Evolutionary conservation across 2,797 vertebrate species (phyloP).

Genomic region (Decapterus maruadsi): DNA sequence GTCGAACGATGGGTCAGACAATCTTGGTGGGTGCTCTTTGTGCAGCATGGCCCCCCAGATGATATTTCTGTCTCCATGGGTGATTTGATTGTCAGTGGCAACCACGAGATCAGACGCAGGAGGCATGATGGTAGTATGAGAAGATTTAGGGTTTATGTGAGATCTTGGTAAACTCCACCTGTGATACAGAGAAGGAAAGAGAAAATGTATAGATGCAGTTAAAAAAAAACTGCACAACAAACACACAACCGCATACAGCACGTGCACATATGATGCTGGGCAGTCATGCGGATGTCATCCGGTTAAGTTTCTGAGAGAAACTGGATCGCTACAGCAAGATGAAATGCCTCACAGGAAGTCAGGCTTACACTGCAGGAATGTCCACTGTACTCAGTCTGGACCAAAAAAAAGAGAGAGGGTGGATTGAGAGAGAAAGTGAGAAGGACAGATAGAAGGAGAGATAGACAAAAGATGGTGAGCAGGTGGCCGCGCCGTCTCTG

Average conservation of each 20-base stretch:
- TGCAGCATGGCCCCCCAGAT: constrained; percentile 66
- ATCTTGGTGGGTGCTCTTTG: constrained; percentile 60
- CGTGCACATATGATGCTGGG: constrained; percentile 10
- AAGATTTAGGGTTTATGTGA: constrained; percentile 51
- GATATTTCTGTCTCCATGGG: constrained; percentile 52
- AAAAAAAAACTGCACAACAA: background rate
- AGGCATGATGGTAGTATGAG: constrained; percentile 33
- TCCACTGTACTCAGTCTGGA: background rate
- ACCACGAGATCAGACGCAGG: constrained; percentile 42
- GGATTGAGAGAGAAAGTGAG: constrained; percentile 33
- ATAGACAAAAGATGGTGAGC: constrained; percentile 21
- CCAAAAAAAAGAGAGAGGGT: constrained; percentile 7
- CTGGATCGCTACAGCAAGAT: constrained; percentile 30
- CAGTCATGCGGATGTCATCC: constrained; percentile 1
- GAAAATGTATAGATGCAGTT: constrained; percentile 23
- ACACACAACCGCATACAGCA: constrained; percentile 2
- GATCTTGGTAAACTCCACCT: constrained; percentile 66
- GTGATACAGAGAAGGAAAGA: constrained; percentile 37
- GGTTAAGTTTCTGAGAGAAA: constrained; percentile 53
- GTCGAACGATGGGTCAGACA: constrained; percentile 32
- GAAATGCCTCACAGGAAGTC: constrained; percentile 52
- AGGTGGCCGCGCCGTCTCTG: constrained; percentile 9
- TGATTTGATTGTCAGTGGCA: constrained; percentile 50
- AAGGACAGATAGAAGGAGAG: constrained; percentile 34
- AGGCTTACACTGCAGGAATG: constrained; percentile 42